These are phyloP conservation scores for Anastrepha ludens DNA, from an alignment of 1,140 invertebrate genomes.

Conservation along the genomic window DNA sequence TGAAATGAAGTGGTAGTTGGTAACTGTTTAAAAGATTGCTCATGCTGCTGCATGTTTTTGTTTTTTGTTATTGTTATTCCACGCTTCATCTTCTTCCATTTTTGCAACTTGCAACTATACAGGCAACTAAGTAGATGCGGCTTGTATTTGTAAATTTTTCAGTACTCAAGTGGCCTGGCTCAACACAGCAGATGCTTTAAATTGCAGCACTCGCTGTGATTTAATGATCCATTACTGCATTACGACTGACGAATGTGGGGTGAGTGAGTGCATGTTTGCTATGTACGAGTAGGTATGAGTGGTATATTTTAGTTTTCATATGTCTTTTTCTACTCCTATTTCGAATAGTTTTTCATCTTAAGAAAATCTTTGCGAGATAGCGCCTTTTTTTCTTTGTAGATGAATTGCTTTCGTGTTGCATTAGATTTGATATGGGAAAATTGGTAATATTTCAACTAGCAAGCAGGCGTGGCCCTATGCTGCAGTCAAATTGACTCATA, in stretches of 20 bases:
- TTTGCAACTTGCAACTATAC: background rate
- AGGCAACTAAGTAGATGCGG: background rate
- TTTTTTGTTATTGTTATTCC: background rate
- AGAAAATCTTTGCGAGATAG: background rate
- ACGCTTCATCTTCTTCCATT: background rate
- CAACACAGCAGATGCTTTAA: background rate
- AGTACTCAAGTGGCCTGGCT: background rate
- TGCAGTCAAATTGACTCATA: background rate
- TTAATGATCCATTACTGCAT: constrained; percentile 31
- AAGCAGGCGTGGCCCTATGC: background rate
- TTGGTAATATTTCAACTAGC: background rate
- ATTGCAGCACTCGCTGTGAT: constrained; percentile 38
- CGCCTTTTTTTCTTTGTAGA: background rate
- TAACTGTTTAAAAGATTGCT: constrained; percentile 25
- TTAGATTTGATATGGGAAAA: constrained; percentile 33
- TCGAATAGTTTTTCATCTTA: too few species aligned
- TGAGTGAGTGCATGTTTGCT: background rate
- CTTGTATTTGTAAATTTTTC: background rate
- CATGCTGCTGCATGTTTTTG: background rate
- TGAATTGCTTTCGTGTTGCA: background rate
- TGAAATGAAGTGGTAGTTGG: constrained; percentile 10
- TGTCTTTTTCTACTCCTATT: background rate
- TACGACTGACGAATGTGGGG: constrained; percentile 13
- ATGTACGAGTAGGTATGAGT: background rate
- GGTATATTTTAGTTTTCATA: background rate